Percentiles rank a stretch among this genome's conserved stretches.
These are phyloP conservation scores for Cepaea hortensis DNA, from an alignment of 2,888 invertebrate genomes.

Conservation along the genomic window DNA sequence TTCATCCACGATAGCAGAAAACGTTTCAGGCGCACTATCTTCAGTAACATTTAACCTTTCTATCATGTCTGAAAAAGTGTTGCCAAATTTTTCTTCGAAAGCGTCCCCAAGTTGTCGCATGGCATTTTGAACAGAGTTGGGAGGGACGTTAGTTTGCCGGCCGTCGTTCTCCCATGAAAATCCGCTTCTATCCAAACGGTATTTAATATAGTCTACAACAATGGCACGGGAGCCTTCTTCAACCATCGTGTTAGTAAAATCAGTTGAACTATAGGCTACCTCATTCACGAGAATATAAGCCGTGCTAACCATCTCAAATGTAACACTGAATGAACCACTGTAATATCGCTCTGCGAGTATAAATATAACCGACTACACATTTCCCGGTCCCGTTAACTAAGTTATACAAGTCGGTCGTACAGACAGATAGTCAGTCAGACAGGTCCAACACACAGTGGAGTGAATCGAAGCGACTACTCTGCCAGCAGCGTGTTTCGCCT, in stretches of 20 bases:
- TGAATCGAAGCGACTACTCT: no score
- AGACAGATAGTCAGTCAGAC: no score
- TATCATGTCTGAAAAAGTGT: slow-evolving; percentile 73
- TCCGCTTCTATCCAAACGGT: slow-evolving; percentile 76
- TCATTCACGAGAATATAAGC: not conserved
- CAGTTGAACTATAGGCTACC: no score
- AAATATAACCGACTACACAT: no score
- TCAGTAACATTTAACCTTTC: slow-evolving; percentile 72
- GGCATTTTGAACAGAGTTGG: slow-evolving; percentile 59
- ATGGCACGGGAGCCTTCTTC: slow-evolving; percentile 63
- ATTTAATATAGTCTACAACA: slow-evolving; percentile 68
- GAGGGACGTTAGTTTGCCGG: slow-evolving; percentile 57
- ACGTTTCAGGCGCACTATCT: slow-evolving; percentile 73
- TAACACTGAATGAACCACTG: not conserved
- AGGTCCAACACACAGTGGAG: no score
- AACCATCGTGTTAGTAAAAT: slow-evolving; percentile 59
- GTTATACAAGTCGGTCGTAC: no score
- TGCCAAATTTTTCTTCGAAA: slow-evolving; percentile 71
- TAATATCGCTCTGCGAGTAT: no score
- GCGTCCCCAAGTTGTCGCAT: slow-evolving; percentile 72
- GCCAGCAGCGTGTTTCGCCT: no score
- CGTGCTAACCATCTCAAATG: slow-evolving; percentile 29
- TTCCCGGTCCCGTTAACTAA: no score
- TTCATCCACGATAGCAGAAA: slow-evolving; percentile 75
- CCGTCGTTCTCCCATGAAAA: slow-evolving; percentile 79